A percentile compares a stretch with the other conserved stretches of the same genome.
These are phyloP conservation scores for Stenchaetothrips biformis DNA, from an alignment of 2,888 invertebrate genomes.

Conservation along the genomic window DNA sequence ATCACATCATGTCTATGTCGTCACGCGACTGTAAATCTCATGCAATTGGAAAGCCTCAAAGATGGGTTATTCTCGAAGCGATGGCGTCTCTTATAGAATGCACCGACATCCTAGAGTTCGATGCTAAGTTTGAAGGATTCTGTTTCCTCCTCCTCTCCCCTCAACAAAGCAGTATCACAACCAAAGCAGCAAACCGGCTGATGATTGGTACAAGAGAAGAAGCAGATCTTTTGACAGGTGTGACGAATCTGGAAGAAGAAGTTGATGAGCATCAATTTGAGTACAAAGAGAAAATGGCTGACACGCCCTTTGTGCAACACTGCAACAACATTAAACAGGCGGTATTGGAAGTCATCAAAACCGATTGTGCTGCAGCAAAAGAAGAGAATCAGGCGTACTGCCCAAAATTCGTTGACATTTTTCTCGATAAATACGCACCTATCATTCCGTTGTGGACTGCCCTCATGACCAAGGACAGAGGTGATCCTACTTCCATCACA, in stretches of 20 bases:
- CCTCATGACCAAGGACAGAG: background rate
- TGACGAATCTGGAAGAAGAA: background rate
- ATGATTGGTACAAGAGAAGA: background rate
- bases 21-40: background rate
- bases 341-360: background rate
- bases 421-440: background rate
- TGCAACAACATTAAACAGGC: background rate
- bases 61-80: background rate
- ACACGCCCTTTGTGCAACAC: background rate
- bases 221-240: background rate
- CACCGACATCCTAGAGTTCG: background rate
- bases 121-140: background rate
- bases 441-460: background rate
- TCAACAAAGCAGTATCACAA: background rate
- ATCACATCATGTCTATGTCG: background rate
- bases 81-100: background rate
- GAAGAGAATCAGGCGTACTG: background rate
- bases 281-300: background rate
- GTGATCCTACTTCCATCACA: background rate
- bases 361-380: background rate
- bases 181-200: background rate
- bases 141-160: background rate
- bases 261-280: background rate
- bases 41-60: background rate
- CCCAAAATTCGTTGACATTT: background rate